Base-by-base conservation (phyloP, 1,140 invertebrate genomes). In the Bombus soroeensis region DNA sequence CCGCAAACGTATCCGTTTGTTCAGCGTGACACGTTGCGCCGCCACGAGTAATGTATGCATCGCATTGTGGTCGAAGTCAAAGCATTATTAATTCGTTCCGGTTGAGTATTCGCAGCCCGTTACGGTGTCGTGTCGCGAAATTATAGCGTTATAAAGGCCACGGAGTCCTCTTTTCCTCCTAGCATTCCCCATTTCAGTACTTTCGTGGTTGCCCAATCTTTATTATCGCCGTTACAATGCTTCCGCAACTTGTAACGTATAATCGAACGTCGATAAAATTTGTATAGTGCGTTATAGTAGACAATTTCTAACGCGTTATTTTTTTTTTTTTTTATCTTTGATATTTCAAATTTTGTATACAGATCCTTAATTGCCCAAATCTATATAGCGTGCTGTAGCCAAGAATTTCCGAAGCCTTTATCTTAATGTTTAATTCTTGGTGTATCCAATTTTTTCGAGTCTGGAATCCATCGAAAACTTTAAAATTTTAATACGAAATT, bases 61-160 rank as follows among this genome's bases (percentile, higher is more conserved):
- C 64, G 87, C 87, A 68, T 89, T 76, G 77, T 88, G 83, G 64
- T 59, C 78, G 41, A 81, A 89, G 87, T 86, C 88, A 88, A 89
- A 89, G 88, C 83, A 88, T 89, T 89, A 89, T 89, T 89, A 88
- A 89, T 89, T 84, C 73, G 88, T 59, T 74, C 82, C 73, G 87
- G 87, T 78, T 70, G 87, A 88, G 84, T 81, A 82, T 86, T 90
- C 85, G 88, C 87, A 32, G 79, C 70, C 77, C 85, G 88, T 87
- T 89, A 89, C 87, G 84, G 81, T 77, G 77, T 86, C 66, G 80
- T 87, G 88, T 92, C 90, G 89, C 85, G 85, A 88, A 91, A 92
- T 93, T 91, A 92, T 87, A 82, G 77, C 83, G 77, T 90, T 88
- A 88, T 87, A 89, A 90, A 73, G 85, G 73, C 28, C 57, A 39